Evolutionary conservation across 2,888 invertebrate species (phyloP).

Genomic region (Xiphydria camelus): DNA sequence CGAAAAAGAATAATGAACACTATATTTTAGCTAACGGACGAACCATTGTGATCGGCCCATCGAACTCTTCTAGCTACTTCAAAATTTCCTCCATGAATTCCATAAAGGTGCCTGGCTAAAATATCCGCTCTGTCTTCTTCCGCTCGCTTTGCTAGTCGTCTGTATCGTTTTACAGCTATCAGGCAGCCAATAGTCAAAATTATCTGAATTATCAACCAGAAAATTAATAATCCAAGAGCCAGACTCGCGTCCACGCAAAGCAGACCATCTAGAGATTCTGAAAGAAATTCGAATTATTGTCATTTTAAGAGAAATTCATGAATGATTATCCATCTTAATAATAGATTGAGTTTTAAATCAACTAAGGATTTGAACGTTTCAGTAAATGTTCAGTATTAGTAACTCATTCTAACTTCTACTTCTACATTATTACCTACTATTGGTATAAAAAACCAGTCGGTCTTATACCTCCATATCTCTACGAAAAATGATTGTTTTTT

Average conservation of each 20-base stretch:
- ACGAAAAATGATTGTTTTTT: too few species aligned
- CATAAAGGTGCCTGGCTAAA: slow-evolving; percentile 49
- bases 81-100: slow-evolving; percentile 50
- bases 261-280: slow-evolving; percentile 48
- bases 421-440: slow-evolving; percentile 1
- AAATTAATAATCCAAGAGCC: slow-evolving; percentile 67
- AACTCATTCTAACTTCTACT: too few species aligned
- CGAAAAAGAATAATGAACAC: too few species aligned
- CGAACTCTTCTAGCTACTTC: slow-evolving; percentile 48
- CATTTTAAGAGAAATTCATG: background rate
- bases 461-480: too few species aligned
- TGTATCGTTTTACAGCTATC: slow-evolving; percentile 61
- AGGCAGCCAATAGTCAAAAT: slow-evolving; percentile 62
- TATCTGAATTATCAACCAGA: slow-evolving; percentile 67
- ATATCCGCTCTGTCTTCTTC: slow-evolving; percentile 51
- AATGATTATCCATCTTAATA: too few species aligned
- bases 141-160: slow-evolving; percentile 41
- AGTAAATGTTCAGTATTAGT: too few species aligned
- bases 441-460: too few species aligned
- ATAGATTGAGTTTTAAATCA: too few species aligned
- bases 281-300: slow-evolving; percentile 11
- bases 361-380: too few species aligned
- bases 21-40: slow-evolving; percentile 37
- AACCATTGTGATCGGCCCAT: slow-evolving; percentile 49
- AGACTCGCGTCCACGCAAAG: slow-evolving; percentile 69